Conservation (phyloP, 2,888 invertebrate species). For the Argynnis bischoffii region DNA sequence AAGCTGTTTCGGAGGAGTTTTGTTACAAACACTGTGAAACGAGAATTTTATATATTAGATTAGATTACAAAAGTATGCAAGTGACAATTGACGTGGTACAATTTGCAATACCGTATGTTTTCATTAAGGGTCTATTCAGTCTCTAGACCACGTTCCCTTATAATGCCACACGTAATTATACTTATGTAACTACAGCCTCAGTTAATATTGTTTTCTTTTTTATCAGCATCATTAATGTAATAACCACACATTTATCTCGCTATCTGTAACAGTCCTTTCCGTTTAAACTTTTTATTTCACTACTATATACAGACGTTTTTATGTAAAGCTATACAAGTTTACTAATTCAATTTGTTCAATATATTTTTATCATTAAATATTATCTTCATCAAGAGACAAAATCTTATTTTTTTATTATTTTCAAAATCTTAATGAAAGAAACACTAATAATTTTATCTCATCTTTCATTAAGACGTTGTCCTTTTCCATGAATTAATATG, state of each 20-base stretch:
- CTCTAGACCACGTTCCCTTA: slow-evolving; percentile 31
- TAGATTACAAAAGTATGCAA: background rate
- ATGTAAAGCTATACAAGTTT: background rate
- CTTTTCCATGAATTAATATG: slow-evolving; percentile 30
- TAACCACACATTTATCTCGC: slow-evolving; percentile 31
- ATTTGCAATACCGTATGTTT: slow-evolving; percentile 24
- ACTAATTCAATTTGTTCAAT: background rate
- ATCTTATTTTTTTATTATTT: background rate
- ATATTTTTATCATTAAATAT: background rate
- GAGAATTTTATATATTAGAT: too few relatives aligned
- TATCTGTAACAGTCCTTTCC: slow-evolving; percentile 37
- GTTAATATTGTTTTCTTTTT: slow-evolving; percentile 36
- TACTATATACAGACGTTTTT: background rate
- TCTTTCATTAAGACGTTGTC: slow-evolving; percentile 3
- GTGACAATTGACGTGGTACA: too few relatives aligned
- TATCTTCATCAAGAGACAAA: too few relatives aligned
- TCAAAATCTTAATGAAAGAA: background rate
- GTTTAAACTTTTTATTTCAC: slow-evolving; percentile 28
- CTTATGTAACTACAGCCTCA: slow-evolving; percentile 33
- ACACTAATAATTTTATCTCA: background rate
- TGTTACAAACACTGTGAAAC: too few relatives aligned
- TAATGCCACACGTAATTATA: slow-evolving; percentile 35
- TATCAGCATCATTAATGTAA: slow-evolving; percentile 36
- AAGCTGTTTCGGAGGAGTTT: too few relatives aligned
- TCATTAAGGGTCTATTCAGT: slow-evolving; percentile 25